phyloP scores from a whole-genome alignment of 2,113 vertebrate species.

The Hydropotes inermis region DNA sequence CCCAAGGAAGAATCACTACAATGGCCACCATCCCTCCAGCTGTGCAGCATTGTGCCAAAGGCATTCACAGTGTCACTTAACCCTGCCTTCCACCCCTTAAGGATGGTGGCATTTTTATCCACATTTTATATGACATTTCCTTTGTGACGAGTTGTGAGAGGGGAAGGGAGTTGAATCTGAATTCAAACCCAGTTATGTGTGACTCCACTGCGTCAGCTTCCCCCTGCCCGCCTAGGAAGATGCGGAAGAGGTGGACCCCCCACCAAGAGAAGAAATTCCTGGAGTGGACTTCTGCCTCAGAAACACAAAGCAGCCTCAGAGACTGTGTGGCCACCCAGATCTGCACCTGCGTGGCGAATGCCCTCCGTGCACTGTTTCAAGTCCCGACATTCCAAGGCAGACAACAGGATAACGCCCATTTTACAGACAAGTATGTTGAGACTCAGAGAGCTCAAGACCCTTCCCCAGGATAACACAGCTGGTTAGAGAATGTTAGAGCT shows the following conservation, averaged over 20 bases:
- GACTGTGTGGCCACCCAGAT: neutral
- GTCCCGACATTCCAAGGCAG: too few species aligned
- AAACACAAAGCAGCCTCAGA: neutral
- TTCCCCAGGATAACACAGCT: neutral
- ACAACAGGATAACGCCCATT: neutral
- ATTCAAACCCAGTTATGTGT: neutral
- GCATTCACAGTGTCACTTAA: neutral
- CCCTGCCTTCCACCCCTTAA: neutral
- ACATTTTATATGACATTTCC: neutral
- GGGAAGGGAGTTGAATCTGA: neutral
- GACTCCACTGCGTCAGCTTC: neutral
- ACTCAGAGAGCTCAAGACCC: neutral
- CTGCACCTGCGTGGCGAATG: neutral
- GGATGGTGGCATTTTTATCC: neutral
- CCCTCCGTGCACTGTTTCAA: neutral
- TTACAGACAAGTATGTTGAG: neutral
- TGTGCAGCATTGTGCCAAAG: fast-evolving
- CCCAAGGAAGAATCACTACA: fast-evolving
- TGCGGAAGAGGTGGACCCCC: neutral
- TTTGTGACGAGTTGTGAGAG: neutral
- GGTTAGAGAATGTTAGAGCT: neutral
- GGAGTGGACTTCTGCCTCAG: neutral
- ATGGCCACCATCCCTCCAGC: neutral
- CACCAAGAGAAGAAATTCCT: neutral
- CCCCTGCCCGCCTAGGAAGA: neutral